Conservation (phyloP, 2,888 invertebrate genomes). For the Anagyrus pseudococci region DNA sequence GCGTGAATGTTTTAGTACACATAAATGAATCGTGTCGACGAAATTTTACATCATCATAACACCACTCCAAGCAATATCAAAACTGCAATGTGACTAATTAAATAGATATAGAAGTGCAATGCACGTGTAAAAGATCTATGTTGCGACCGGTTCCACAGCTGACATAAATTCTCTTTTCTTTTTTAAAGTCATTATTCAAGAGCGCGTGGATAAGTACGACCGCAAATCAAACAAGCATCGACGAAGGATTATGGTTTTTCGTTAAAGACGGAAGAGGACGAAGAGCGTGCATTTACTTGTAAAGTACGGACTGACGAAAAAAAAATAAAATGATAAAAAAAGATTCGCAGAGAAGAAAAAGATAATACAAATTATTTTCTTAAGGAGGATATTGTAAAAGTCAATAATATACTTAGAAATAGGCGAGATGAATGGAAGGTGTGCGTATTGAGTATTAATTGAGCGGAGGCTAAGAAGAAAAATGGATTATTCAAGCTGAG, state of each 20-base stretch:
- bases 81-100: slow-evolving; percentile 6
- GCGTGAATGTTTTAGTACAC: too few species aligned
- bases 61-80: background rate
- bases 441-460: slow-evolving; percentile 17
- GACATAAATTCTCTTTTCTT: slow-evolving; percentile 27
- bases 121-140: slow-evolving; percentile 9
- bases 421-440: slow-evolving; percentile 21
- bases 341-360: slow-evolving; percentile 1
- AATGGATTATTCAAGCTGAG: slow-evolving; percentile 21
- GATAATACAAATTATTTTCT: slow-evolving; percentile 58
- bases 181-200: slow-evolving; percentile 34
- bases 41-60: slow-evolving; percentile 1
- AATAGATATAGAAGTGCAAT: slow-evolving; percentile 5
- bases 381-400: slow-evolving; percentile 60
- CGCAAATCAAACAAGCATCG: slow-evolving; percentile 39
- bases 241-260: slow-evolving; percentile 28
- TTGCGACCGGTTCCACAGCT: slow-evolving; percentile 20
- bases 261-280: slow-evolving; percentile 28
- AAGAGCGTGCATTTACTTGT: slow-evolving; percentile 38
- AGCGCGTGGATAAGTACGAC: slow-evolving; percentile 21
- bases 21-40: too few species aligned
- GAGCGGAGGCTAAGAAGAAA: slow-evolving; percentile 2
- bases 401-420: slow-evolving; percentile 56
- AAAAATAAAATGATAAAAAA: slow-evolving; percentile 43
- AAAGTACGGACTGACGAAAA: slow-evolving; percentile 47